A percentile compares a stretch with the other conserved stretches of the same genome.
phyloP scores from a whole-genome alignment of 1,140 invertebrate genomes.

The Melanaphis sacchari region DNA sequence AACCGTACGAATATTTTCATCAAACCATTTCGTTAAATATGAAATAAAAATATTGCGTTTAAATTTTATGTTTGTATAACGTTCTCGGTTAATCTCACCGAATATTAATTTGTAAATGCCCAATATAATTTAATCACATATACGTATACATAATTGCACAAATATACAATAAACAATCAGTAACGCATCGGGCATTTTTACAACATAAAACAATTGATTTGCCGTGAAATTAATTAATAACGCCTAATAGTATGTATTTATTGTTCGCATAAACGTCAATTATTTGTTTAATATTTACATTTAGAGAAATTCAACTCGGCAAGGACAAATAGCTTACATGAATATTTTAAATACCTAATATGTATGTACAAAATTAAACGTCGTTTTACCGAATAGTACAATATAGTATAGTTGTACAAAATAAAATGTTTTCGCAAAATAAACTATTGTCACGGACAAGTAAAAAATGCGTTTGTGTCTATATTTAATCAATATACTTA shows the following conservation, averaged over 20 bases:
- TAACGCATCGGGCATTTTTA: not conserved
- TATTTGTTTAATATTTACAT: not conserved
- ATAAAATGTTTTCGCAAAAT: not conserved
- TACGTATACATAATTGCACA: not conserved
- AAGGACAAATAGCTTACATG: not conserved
- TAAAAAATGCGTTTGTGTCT: not conserved
- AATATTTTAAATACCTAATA: constrained; percentile 6
- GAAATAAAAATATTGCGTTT: not conserved
- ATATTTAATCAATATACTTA: not conserved
- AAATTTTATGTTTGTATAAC: not conserved
- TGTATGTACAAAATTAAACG: not conserved
- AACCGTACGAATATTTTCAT: not conserved
- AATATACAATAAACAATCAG: not conserved
- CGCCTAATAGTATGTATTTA: not conserved
- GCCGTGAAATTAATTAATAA: not conserved
- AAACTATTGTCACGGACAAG: not conserved
- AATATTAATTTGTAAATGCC: not conserved
- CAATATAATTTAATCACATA: not conserved
- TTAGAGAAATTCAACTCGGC: not conserved
- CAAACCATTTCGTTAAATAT: not conserved
- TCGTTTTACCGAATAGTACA: not conserved
- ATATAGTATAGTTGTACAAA: not conserved
- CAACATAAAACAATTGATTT: constrained; percentile 3
- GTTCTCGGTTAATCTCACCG: not conserved
- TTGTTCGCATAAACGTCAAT: not conserved